phyloP scores from a whole-genome alignment of 2,113 vertebrate species.

The Catharus bicknelli region DNA sequence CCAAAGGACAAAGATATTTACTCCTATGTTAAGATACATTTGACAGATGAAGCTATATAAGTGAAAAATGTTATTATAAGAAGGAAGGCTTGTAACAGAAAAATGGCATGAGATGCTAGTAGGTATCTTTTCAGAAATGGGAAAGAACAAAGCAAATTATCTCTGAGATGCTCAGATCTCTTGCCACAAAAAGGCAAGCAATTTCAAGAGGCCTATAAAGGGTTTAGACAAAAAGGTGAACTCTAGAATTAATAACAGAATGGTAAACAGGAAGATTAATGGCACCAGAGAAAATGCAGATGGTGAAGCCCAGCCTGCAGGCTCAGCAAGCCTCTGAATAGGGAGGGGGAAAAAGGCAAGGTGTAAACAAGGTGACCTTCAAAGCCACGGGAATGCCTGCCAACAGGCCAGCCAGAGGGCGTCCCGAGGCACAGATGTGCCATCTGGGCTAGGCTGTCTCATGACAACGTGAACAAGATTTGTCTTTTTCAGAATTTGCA shows the following conservation, averaged over 20 bases:
- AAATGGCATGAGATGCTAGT: background rate
- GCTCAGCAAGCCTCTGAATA: conserved; percentile 59
- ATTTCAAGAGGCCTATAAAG: conserved; percentile 60
- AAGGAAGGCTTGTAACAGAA: background rate
- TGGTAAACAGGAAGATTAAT: conserved; percentile 66
- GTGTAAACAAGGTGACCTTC: conserved; percentile 54
- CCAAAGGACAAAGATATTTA: conserved; percentile 17
- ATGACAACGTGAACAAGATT: conserved; percentile 21
- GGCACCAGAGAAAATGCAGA: conserved; percentile 69
- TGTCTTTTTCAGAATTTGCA: conserved; percentile 27
- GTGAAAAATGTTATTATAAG: conserved; percentile 20
- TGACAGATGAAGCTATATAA: conserved; percentile 13
- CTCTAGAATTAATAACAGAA: conserved; percentile 67
- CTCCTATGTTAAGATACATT: background rate
- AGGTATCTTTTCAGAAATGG: conserved; percentile 40
- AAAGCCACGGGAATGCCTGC: conserved; percentile 44
- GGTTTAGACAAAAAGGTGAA: conserved; percentile 66
- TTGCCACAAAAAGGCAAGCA: conserved; percentile 38
- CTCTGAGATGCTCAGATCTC: conserved; percentile 20
- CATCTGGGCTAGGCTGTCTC: conserved; percentile 54
- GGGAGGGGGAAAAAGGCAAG: background rate
- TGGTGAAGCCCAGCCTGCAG: conserved; percentile 64
- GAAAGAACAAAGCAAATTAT: conserved; percentile 45
- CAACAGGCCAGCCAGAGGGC: conserved; percentile 50
- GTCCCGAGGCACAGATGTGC: conserved; percentile 53